Evolutionary conservation across 1,140 invertebrate genomes (phyloP).

Genomic region (Gryllus bimaculatus): DNA sequence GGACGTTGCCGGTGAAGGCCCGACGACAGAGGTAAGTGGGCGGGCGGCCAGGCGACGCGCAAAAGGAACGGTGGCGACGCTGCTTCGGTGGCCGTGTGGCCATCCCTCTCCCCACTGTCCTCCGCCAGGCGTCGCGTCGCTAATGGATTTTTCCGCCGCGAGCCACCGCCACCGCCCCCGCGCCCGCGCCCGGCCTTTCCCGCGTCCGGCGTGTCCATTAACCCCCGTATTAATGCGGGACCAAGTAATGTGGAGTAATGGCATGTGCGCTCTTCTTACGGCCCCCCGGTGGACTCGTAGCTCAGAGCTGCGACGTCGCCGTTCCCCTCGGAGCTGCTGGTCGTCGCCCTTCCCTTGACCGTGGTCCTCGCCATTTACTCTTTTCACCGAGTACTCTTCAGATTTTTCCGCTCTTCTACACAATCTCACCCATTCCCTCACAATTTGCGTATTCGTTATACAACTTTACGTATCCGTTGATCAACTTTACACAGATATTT

Average conservation of each 20-base stretch:
- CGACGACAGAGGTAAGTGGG: background rate
- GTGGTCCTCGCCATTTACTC: too few relatives aligned
- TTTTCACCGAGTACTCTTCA: too few relatives aligned
- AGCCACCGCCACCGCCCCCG: too few relatives aligned
- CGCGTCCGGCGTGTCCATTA: background rate
- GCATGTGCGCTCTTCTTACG: background rate
- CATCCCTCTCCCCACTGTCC: background rate
- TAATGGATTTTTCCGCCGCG: constrained; percentile 3
- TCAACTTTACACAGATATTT: too few relatives aligned
- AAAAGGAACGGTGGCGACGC: background rate
- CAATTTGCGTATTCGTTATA: too few relatives aligned
- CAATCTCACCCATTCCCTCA: too few relatives aligned
- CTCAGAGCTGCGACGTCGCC: background rate
- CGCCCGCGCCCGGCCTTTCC: background rate
- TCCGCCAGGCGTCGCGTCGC: background rate
- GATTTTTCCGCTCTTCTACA: too few relatives aligned
- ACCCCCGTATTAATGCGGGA: background rate
- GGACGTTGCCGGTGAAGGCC: background rate
- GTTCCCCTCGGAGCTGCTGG: too few relatives aligned
- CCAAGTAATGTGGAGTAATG: constrained; percentile 4
- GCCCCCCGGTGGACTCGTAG: background rate
- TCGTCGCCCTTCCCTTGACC: too few relatives aligned
- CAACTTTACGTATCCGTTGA: too few relatives aligned
- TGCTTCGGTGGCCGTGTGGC: background rate
- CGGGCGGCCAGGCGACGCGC: background rate